These are phyloP conservation scores for Paramormyrops hopkinsi DNA, from an alignment of 2,797 vertebrate species.

Conservation along the genomic window DNA sequence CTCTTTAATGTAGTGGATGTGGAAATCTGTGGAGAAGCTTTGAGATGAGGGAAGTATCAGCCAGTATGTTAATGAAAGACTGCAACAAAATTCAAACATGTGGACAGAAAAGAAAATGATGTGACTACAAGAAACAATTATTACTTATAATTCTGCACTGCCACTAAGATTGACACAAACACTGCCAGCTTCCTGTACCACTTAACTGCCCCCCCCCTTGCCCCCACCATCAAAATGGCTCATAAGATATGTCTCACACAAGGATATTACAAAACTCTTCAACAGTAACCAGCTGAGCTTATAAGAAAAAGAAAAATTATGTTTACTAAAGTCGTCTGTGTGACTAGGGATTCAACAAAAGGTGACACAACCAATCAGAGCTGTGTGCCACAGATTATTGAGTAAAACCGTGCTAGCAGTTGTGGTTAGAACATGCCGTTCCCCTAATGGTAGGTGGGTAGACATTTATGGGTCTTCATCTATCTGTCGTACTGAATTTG, in stretches of 20 bases:
- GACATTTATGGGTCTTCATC: constrained; percentile 41
- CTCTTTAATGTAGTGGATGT: neutral
- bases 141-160: neutral
- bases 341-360: constrained; percentile 16
- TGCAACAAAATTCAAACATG: neutral
- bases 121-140: neutral
- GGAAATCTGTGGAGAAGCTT: neutral
- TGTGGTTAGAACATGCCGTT: constrained; percentile 50
- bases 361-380: constrained; percentile 41
- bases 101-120: neutral
- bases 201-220: neutral
- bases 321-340: constrained; percentile 20
- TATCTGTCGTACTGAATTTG: constrained; percentile 40
- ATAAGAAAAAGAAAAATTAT: constrained; percentile 22
- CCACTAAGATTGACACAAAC: neutral
- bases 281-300: constrained; percentile 8
- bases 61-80: neutral
- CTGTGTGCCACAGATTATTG: constrained; percentile 42
- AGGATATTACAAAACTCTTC: neutral
- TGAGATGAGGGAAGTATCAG: neutral
- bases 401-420: constrained; percentile 34
- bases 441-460: constrained; percentile 52
- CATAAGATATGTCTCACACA: neutral
- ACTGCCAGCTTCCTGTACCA: neutral
- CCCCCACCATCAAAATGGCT: neutral